These are phyloP conservation scores for Temnothorax longispinosus DNA, from an alignment of 1,140 invertebrate species.

Conservation along the genomic window DNA sequence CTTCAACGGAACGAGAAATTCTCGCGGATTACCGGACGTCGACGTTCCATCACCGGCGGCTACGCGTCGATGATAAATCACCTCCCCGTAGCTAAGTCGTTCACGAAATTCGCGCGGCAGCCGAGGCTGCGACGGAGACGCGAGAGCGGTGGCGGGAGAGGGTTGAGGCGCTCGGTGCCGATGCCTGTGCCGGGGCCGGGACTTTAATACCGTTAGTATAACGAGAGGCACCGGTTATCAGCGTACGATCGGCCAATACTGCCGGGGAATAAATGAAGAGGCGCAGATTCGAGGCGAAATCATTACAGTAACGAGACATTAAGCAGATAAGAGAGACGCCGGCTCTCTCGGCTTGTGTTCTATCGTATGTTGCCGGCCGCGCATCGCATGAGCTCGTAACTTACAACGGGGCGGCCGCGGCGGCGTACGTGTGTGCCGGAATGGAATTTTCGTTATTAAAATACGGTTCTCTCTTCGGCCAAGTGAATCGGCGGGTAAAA, in stretches of 20 bases:
- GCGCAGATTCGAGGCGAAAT: slow-evolving; percentile 75
- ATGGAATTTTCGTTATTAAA: slow-evolving; percentile 73
- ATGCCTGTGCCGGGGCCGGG: slow-evolving; percentile 17
- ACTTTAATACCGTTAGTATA: slow-evolving; percentile 74
- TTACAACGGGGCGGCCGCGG: slow-evolving; percentile 5
- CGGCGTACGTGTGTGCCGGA: slow-evolving; percentile 39
- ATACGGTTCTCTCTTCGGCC: slow-evolving; percentile 58
- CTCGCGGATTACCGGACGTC: slow-evolving; percentile 68
- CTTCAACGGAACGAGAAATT: slow-evolving; percentile 64
- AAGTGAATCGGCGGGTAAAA: slow-evolving; percentile 53
- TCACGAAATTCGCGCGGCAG: slow-evolving; percentile 68
- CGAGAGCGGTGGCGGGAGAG: slow-evolving; percentile 2
- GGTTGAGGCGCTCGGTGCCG: slow-evolving; percentile 11
- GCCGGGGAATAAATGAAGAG: slow-evolving; percentile 74
- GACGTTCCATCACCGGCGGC: slow-evolving; percentile 60
- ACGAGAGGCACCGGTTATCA: slow-evolving; percentile 71
- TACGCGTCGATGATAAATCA: slow-evolving; percentile 68
- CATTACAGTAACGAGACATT: slow-evolving; percentile 77
- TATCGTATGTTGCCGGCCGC: slow-evolving; percentile 44
- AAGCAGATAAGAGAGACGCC: slow-evolving; percentile 75
- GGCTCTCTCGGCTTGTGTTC: slow-evolving; percentile 61
- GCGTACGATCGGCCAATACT: slow-evolving; percentile 72
- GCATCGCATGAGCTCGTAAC: slow-evolving; percentile 25
- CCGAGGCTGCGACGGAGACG: background rate
- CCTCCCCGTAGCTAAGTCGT: slow-evolving; percentile 66